Evolutionary conservation across 2,797 vertebrate genomes (phyloP), one percentile per base, ranked within the genome.

Genomic region (Bradypus variegatus): DNA sequence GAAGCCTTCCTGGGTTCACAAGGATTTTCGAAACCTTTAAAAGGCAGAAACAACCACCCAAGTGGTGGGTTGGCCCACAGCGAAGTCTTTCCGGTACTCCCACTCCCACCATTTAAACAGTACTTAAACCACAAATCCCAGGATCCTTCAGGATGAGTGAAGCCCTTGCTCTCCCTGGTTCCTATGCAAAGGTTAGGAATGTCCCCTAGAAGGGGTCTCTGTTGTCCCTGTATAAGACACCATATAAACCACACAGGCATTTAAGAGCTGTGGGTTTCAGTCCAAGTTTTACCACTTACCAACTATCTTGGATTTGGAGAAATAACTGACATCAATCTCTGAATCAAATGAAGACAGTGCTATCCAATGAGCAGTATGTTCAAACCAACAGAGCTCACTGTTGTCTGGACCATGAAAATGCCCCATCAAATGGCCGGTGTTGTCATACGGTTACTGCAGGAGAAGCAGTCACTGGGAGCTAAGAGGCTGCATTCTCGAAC

Each of bases 121-220:
- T 1, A 4, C 31, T 31, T 62, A 78, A 70, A 38, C 62, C 64
- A 70, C 72, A 86, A 69, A 69, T 58, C 48, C 36, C 19, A 38
- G 48, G 62, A 55, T 70, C 65, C 33, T 36, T 3, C 33, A 19
- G 82, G n/a, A 31, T 75, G 60, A 92, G 70, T 76, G 36, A 33
- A 86, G 76, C n/a, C 13, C 55, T 78, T 41, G 1, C 53, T 45
- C 77, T 19, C 6, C 27, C 55, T 14, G 6, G 25, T n/a, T 94
- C n/a, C 2, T 50, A 4, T 6, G 3, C 23, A 67, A 8, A 72
- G 36, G 13, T n/a, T 72, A 27, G n/a, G 29, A 45, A 8, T 1
- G 5, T 87, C 50, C 33, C 50, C 25, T n/a, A 0, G 23, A 0
- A 1, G 9, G 31, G 8, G 2, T 5, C 8, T 36, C 33, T 93